Conservation (phyloP, 37 sponge, comb jelly and placozoan species). For the Axinella damicornis region DNA sequence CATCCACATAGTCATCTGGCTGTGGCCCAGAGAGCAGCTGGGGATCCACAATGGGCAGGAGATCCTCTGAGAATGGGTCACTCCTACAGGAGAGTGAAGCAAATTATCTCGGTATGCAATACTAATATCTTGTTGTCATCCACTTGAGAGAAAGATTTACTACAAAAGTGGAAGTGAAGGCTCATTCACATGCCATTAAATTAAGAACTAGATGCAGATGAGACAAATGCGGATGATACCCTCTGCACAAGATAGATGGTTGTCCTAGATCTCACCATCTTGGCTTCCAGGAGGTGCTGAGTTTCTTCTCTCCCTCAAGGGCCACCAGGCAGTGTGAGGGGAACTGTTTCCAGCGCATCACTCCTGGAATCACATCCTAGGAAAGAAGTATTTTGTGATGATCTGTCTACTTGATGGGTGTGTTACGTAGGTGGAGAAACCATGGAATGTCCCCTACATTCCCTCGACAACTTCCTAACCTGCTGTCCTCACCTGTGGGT, state of each 20-base stretch:
- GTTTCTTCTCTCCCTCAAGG: constrained; percentile 18
- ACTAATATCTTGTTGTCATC: too few species aligned
- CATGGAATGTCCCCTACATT: too few species aligned
- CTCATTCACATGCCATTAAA: too few species aligned
- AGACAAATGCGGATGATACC: background rate
- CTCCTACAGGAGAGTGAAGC: background rate
- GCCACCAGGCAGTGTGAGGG: constrained; percentile 46
- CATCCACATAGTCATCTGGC: constrained; percentile 47
- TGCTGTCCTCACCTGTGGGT: constrained; percentile 31
- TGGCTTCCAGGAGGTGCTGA: constrained; percentile 39
- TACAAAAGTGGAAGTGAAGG: too few species aligned
- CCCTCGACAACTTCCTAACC: too few species aligned
- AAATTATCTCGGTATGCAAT: too few species aligned
- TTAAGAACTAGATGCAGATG: too few species aligned
- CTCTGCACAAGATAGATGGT: background rate
- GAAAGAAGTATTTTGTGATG: background rate
- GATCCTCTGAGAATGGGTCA: constrained; percentile 41
- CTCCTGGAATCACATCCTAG: constrained; percentile 64
- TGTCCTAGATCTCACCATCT: background rate
- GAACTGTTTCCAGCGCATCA: constrained; percentile 75
- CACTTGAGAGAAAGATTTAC: too few species aligned
- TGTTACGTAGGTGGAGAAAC: too few species aligned
- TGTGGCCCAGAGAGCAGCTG: constrained; percentile 45
- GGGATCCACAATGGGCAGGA: constrained; percentile 9
- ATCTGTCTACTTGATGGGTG: too few species aligned